Conservation (phyloP, 2,797 vertebrate genomes). For the Chiloscyllium punctatum region DNA sequence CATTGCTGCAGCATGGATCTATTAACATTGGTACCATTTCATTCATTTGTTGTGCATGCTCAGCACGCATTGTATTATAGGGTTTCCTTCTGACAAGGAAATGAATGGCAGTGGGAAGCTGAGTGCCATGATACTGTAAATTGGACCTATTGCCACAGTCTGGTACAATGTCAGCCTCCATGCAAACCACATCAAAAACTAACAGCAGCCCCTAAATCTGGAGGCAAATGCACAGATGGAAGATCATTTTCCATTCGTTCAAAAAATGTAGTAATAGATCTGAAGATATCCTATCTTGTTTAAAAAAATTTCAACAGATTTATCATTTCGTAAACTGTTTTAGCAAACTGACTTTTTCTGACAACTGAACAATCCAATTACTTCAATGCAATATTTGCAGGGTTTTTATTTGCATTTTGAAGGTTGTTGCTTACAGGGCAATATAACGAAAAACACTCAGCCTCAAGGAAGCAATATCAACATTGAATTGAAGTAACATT, state of each 20-base stretch:
- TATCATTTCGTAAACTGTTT: neutral
- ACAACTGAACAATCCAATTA: neutral
- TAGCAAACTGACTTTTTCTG: neutral
- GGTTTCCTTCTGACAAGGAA: neutral
- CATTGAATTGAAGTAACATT: neutral
- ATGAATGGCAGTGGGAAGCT: constrained; percentile 5
- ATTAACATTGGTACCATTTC: neutral
- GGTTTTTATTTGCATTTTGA: neutral
- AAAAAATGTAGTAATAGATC: neutral
- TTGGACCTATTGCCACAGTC: neutral
- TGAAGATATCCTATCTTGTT: neutral
- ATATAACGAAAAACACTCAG: neutral
- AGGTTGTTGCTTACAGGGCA: neutral
- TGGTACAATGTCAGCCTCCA: constrained; percentile 7
- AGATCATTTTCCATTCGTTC: neutral
- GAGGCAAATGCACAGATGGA: neutral
- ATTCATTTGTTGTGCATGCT: neutral
- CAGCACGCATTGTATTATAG: neutral
- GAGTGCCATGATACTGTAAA: neutral
- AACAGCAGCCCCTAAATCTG: neutral
- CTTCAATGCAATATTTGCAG: neutral
- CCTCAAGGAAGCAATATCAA: constrained; percentile 15
- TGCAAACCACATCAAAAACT: neutral
- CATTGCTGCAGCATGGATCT: neutral
- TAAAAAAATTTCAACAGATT: neutral